A percentile compares a stretch with the other conserved stretches of the same genome.
phyloP scores from a whole-genome alignment of 2,113 vertebrate genomes.

The Xiphophorus couchianus region DNA sequence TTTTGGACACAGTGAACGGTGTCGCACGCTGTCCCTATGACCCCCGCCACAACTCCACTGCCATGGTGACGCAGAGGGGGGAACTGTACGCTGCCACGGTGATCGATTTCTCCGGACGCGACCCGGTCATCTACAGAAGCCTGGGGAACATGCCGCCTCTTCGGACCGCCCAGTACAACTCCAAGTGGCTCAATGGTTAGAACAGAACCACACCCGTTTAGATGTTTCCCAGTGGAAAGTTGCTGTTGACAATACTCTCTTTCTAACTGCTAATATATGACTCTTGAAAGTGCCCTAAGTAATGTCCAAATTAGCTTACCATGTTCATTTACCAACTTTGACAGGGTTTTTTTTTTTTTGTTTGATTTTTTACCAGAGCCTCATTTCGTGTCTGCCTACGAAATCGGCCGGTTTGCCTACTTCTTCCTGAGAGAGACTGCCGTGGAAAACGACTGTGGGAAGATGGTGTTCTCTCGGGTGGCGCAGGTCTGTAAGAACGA shows the following conservation, averaged over 20 bases:
- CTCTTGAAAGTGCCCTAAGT: background rate
- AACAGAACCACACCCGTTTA: background rate
- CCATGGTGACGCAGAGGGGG: constrained; percentile 88
- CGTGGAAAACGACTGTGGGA: constrained; percentile 93
- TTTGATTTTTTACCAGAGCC: constrained; percentile 81
- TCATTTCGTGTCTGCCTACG: constrained; percentile 93
- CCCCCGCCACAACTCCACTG: constrained; percentile 95
- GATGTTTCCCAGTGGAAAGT: background rate
- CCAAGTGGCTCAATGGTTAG: constrained; percentile 96
- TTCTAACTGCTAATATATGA: background rate
- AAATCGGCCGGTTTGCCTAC: constrained; percentile 93
- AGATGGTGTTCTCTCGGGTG: constrained; percentile 91
- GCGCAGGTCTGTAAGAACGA: constrained; percentile 96
- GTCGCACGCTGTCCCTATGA: constrained; percentile 96
- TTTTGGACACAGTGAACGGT: constrained; percentile 91
- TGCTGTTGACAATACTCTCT: background rate
- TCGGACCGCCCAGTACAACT: constrained; percentile 95
- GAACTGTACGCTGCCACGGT: constrained; percentile 96
- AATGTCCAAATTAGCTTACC: background rate
- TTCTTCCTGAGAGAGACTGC: constrained; percentile 95
- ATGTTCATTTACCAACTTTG: background rate
- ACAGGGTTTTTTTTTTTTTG: background rate
- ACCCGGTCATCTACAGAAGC: constrained; percentile 95
- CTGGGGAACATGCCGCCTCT: constrained; percentile 90
- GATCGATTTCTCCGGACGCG: constrained; percentile 94